Percentiles rank a stretch among this genome's conserved stretches.
phyloP scores from a whole-genome alignment of 2,113 vertebrate genomes.

The Nothoprocta pentlandii region DNA sequence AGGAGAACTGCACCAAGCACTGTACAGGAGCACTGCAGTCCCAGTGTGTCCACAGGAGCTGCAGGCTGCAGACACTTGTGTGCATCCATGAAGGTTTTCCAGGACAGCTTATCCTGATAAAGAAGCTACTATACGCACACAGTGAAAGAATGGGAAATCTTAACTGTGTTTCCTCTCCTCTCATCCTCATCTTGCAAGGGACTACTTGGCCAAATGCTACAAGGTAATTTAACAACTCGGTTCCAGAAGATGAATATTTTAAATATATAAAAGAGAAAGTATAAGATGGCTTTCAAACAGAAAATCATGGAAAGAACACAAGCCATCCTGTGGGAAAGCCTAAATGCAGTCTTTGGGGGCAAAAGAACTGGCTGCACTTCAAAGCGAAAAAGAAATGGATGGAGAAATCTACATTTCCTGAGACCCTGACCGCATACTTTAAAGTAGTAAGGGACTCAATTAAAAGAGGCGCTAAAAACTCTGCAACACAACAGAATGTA shows the following conservation, averaged over 20 bases:
- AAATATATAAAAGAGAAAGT: slow-evolving; percentile 47
- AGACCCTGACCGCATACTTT: slow-evolving; percentile 39
- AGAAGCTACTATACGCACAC: not conserved
- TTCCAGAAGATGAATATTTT: slow-evolving; percentile 44
- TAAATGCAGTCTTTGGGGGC: slow-evolving; percentile 29
- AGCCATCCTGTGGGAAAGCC: slow-evolving; percentile 51
- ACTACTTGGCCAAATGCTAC: not conserved
- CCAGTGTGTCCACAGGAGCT: not conserved
- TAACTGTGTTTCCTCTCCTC: not conserved
- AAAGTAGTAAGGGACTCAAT: slow-evolving; percentile 53
- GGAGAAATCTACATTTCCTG: slow-evolving; percentile 51
- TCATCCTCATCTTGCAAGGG: not conserved
- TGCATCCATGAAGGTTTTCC: not conserved
- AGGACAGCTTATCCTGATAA: not conserved
- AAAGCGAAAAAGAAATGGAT: slow-evolving; percentile 64
- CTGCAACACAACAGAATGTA: slow-evolving; percentile 38
- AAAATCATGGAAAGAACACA: slow-evolving; percentile 26
- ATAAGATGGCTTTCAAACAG: slow-evolving; percentile 15
- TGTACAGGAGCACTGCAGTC: not conserved
- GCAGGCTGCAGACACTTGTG: not conserved
- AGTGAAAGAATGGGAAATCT: not conserved
- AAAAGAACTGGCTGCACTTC: slow-evolving; percentile 55
- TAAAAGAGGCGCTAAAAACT: slow-evolving; percentile 56
- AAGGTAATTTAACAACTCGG: slow-evolving; percentile 14
- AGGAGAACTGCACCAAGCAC: not conserved